Base-by-base conservation (phyloP, 2,888 invertebrate genomes). In the Clistopyga incitator region DNA sequence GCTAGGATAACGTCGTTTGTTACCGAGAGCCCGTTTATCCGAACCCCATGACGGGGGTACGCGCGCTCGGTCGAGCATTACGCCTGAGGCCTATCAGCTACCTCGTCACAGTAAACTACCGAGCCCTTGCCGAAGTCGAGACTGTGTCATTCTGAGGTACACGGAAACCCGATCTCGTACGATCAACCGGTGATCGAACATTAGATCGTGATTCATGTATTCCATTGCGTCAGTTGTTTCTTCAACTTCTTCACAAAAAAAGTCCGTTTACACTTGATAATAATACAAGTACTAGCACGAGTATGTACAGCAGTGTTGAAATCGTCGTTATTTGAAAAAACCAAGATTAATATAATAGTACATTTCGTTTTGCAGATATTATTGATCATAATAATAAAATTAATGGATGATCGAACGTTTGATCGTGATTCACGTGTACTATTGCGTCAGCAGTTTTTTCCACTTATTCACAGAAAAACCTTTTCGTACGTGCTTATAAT, bases 1-100 rank as follows among this genome's bases (percentile, higher is more conserved):
- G 52, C 61, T 76, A 56, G 50, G 71, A 23, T 81, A 77, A 81
- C 71, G 72, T 81, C 81, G 77, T 81, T 81, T 78, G 81, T 81
- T 81, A 81, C 56, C 77, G 81, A 18, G 52, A 25, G 65, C 72
- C 52, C 67, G 72, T 65, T 78, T 74, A 74, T 74, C 72, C 72
- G 52, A 72, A 72, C n/a, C 59, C 52, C 78, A 42, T 18, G 67
- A 52, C 59, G 71, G 72, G 72, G 65, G 50, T 78, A 71, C 52
- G 29, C 71, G 72, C 72, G 56, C 72, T 72, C 54, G 59, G 59
- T 59, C 59, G 78, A 82, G 72, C 77, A 78, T 78, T 52, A 70
- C 52, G 78, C 81, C 72, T 42, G 56, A 59, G 81, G 61, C 72
- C 54, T 18, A 47, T 50, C 71, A 52, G 64, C 64, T 71, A 61